Base-by-base conservation (phyloP, 1,140 invertebrate species). In the Drosophila nebulosa region DNA sequence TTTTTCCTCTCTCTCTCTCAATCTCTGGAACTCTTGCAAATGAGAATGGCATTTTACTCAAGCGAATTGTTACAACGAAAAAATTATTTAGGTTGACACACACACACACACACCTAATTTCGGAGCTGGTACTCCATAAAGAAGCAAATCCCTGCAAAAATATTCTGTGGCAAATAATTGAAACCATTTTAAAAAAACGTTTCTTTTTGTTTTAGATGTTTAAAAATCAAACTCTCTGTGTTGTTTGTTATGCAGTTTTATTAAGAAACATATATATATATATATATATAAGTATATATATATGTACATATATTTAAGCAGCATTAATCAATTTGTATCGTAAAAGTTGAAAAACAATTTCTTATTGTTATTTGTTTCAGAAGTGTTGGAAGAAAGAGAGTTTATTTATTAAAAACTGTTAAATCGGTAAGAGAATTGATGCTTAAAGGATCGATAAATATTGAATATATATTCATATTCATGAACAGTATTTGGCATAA, bases 21-120 rank as follows among this genome's bases (percentile, higher is more conserved):
- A n/a, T 32, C 27, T 52, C 2, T 26, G 1, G 22, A 32, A 32
- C 14, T 56, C 46, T 46, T 56, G 55, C 70, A 68, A 55, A 53
- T 52, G 59, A 50, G 16, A 64, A 63, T 53, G 36, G 39, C 55
- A 74, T 53, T 74, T 60, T 65, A 86, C 77, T 73, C 76, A 77
- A 86, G 73, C 69, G 81, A 85, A 85, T 85, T 86, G 81, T 86
- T 74, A 78, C 74, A 81, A 85, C 81, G 81, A 81, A 79, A 56
- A 74, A 51, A 74, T 36, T 30, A 46, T 46, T 9, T 10, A 24
- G 51, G 50, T 27, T 53, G 14, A 27, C 52, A 61, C 72, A 55
- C 67, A 69, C 74, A 58, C 39, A 68, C 46, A 57, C 61, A 30
- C 57, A 78, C 69, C 50, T 60, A 58, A 69, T 88, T 79, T 71